A percentile compares a stretch with the other conserved stretches of the same genome.
Conservation (phyloP, 1,140 invertebrate genomes). For the Drosophila pseudoananassae region DNA sequence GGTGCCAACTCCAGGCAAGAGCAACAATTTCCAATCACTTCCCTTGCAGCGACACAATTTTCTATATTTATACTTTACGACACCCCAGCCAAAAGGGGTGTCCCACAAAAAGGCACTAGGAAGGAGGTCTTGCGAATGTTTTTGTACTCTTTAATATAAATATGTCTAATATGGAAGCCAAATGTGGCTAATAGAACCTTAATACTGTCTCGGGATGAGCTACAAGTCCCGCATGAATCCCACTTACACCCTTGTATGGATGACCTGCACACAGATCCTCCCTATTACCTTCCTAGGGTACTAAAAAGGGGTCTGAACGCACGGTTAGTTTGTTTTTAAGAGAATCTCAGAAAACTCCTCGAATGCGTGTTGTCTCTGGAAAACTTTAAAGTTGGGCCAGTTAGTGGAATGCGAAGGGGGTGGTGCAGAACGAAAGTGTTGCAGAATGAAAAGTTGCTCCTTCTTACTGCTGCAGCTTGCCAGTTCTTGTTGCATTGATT, state of each 20-base stretch:
- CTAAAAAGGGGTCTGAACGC: constrained; percentile 41
- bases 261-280: background rate
- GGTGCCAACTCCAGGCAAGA: constrained; percentile 54
- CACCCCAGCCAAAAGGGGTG: constrained; percentile 29
- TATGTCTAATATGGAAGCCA: background rate
- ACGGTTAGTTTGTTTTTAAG: constrained; percentile 68
- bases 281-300: constrained; percentile 17
- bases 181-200: too few species aligned
- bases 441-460: constrained; percentile 73
- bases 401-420: constrained; percentile 4
- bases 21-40: constrained; percentile 82
- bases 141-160: background rate
- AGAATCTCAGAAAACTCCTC: constrained; percentile 6
- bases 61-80: constrained; percentile 77
- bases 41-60: constrained; percentile 80
- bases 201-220: too few species aligned
- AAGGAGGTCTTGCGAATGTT: background rate
- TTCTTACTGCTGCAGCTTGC: constrained; percentile 28
- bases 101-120: background rate
- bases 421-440: constrained; percentile 59
- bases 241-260: background rate
- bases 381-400: constrained; percentile 52
- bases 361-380: constrained; percentile 41
- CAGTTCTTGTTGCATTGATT: constrained; percentile 74
- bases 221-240: too few species aligned